phyloP scores from a whole-genome alignment of 2,113 vertebrate genomes.

The Psettodes erumei region DNA sequence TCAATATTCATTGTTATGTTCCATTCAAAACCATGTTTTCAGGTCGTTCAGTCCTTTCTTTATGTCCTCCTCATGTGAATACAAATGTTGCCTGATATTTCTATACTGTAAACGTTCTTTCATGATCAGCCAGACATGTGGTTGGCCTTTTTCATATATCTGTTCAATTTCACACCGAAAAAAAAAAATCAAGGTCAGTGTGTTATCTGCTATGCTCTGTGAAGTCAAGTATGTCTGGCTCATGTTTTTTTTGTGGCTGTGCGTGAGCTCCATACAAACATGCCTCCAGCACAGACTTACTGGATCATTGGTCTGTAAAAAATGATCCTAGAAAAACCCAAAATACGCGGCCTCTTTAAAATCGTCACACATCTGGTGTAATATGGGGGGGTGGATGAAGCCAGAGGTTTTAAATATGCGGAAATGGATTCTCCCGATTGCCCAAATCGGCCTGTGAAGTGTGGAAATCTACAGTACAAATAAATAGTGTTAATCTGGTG shows the following conservation, averaged over 20 bases:
- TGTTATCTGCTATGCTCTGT: constrained; percentile 44
- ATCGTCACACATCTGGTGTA: not conserved
- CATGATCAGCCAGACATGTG: constrained; percentile 8
- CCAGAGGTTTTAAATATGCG: constrained; percentile 27
- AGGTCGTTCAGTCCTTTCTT: not conserved
- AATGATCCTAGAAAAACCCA: not conserved
- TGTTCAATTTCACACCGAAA: not conserved
- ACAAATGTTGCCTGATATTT: not conserved
- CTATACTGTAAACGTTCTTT: not conserved
- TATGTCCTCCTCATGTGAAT: not conserved
- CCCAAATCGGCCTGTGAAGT: constrained; percentile 58
- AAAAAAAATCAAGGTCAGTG: not conserved
- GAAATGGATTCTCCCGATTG: constrained; percentile 19
- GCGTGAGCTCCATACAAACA: constrained; percentile 31
- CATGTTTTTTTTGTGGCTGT: not conserved
- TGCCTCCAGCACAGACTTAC: not conserved
- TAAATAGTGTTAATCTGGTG: constrained; percentile 63
- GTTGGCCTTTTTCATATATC: not conserved
- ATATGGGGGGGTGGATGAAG: not conserved
- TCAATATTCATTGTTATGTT: not conserved
- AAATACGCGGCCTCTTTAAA: not conserved
- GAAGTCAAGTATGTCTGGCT: constrained; percentile 26
- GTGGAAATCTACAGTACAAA: constrained; percentile 63
- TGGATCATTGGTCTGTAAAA: not conserved
- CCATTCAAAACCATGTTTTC: not conserved